Evolutionary conservation across 2,797 vertebrate species (phyloP).

Genomic region (Lepus townsendii): DNA sequence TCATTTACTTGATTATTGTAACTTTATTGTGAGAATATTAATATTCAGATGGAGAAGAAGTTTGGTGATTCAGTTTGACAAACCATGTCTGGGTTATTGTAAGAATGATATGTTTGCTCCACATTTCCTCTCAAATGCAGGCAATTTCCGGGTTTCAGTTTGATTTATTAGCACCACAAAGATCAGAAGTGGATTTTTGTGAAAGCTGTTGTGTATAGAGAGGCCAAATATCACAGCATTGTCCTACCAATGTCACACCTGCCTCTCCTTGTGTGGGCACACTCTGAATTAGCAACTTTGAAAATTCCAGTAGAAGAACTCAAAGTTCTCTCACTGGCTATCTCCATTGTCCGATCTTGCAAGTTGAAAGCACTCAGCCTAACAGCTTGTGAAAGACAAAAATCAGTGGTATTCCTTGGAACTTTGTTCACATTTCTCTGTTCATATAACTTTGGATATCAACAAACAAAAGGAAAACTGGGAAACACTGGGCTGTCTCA

Average conservation of each 20-base stretch:
- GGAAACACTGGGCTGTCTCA: neutral
- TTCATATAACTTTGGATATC: slow-evolving; percentile 55
- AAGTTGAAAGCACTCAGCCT: slow-evolving; percentile 49
- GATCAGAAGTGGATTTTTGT: neutral
- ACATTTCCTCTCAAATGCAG: slow-evolving; percentile 9
- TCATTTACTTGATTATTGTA: neutral
- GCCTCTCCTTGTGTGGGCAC: neutral
- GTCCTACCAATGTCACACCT: neutral
- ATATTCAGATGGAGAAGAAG: neutral
- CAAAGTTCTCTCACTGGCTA: neutral
- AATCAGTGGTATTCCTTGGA: slow-evolving; percentile 39
- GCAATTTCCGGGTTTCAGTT: neutral
- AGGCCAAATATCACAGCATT: neutral
- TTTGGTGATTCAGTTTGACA: neutral
- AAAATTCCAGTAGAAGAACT: slow-evolving; percentile 21
- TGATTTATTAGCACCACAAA: neutral
- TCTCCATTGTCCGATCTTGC: neutral
- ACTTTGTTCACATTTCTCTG: slow-evolving; percentile 21
- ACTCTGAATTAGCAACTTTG: neutral
- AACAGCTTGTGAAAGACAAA: slow-evolving; percentile 63
- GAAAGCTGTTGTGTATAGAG: neutral
- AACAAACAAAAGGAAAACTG: neutral
- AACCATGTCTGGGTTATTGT: neutral
- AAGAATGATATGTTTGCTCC: neutral
- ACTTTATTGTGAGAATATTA: neutral